Evolutionary conservation across 2,888 invertebrate species (phyloP).

Genomic region (Alloplasta piceator): DNA sequence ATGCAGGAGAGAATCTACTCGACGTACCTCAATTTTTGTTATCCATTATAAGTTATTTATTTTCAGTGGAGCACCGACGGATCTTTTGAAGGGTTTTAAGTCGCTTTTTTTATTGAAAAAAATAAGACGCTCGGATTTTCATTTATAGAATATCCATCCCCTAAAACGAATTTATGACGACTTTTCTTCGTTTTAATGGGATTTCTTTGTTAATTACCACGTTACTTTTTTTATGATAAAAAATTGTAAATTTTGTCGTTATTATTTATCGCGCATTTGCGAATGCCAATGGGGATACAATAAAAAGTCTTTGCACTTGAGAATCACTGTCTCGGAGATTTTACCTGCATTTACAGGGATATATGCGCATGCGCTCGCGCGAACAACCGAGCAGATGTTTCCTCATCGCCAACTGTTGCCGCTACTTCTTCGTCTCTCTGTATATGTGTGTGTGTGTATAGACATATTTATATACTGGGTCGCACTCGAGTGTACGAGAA

Average conservation of each 20-base stretch:
- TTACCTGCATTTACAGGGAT: constrained; percentile 71
- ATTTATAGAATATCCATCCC: constrained; percentile 2
- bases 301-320: constrained; percentile 71
- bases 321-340: constrained; percentile 78
- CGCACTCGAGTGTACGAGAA: constrained; percentile 58
- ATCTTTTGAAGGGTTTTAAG: background rate
- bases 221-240: no score
- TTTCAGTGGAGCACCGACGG: no score
- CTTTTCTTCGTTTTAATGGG: background rate
- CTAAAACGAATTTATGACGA: constrained; percentile 9
- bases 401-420: constrained; percentile 81
- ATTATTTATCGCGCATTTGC: constrained; percentile 12
- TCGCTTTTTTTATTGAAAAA: constrained; percentile 5
- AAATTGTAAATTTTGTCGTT: background rate
- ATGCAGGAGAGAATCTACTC: no score
- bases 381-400: constrained; percentile 80
- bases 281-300: no score
- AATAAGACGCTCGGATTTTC: background rate
- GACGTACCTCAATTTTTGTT: no score
- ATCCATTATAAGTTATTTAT: no score
- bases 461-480: constrained; percentile 24
- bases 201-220: background rate
- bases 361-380: constrained; percentile 75
- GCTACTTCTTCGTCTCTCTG: constrained; percentile 63
- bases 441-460: background rate